phyloP scores from a whole-genome alignment of 2,113 vertebrate genomes.

The Perognathus longimembris region DNA sequence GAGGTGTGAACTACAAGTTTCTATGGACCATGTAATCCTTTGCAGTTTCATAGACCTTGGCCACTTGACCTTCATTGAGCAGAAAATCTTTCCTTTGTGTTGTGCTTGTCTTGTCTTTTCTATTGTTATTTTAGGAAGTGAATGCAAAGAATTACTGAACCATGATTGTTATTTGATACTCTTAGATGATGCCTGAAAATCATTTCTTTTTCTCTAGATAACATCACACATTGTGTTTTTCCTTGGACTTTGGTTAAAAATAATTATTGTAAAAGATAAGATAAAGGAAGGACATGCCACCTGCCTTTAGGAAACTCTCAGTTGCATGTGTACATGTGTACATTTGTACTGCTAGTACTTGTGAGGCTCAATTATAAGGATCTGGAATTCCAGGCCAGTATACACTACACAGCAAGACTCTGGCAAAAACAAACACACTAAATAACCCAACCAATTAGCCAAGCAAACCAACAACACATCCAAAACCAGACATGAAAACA shows the following conservation, averaged over 20 bases:
- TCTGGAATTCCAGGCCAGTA: too few species aligned
- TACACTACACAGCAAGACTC: background rate
- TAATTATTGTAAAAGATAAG: slow-evolving; percentile 1
- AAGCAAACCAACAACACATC: too few species aligned
- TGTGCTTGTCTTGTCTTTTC: background rate
- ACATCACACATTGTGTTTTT: background rate
- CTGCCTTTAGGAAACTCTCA: background rate
- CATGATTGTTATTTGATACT: background rate
- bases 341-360: background rate
- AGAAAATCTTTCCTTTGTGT: background rate
- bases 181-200: background rate
- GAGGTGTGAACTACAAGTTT: background rate
- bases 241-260: background rate
- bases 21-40: background rate
- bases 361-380: background rate
- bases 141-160: background rate
- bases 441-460: background rate
- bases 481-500: too few species aligned
- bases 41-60: background rate
- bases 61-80: background rate
- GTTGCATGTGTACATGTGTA: background rate
- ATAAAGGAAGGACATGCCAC: background rate
- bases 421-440: background rate
- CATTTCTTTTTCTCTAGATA: background rate
- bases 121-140: slow-evolving; percentile 24